Conservation (phyloP, 2,797 vertebrate species). For the Acipenser ruthenus region DNA sequence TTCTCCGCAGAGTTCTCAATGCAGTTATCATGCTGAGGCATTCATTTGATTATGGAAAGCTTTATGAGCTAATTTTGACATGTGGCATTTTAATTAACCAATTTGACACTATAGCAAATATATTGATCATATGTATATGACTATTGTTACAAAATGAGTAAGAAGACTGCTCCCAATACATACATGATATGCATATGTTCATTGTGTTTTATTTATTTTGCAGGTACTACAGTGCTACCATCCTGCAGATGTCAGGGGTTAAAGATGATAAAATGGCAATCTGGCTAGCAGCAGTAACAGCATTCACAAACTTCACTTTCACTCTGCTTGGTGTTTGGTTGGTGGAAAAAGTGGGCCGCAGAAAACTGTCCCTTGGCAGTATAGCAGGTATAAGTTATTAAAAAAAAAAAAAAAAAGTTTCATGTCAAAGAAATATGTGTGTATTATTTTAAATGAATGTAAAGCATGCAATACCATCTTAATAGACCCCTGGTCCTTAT, state of each 20-base stretch:
- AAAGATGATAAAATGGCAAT: conserved; percentile 85
- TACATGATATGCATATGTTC: not conserved
- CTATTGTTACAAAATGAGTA: not conserved
- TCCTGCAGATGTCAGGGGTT: conserved; percentile 97
- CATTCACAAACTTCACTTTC: conserved; percentile 93
- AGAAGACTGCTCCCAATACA: too few relatives aligned
- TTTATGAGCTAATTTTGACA: too few relatives aligned
- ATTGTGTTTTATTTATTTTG: not conserved
- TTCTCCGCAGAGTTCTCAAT: too few relatives aligned
- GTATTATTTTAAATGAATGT: not conserved
- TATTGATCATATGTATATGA: not conserved
- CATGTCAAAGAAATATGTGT: not conserved
- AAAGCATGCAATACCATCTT: too few relatives aligned
- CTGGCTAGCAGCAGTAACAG: conserved; percentile 85
- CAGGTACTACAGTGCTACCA: conserved; percentile 98
- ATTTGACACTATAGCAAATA: too few relatives aligned
- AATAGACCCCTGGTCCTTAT: too few relatives aligned
- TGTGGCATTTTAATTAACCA: too few relatives aligned
- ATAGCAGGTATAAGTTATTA: conserved; percentile 62
- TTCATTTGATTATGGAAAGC: too few relatives aligned
- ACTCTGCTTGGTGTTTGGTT: conserved; percentile 93
- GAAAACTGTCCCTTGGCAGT: conserved; percentile 84
- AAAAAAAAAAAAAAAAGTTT: too few relatives aligned
- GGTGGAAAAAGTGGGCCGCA: conserved; percentile 86
- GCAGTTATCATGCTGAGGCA: too few relatives aligned